Evolutionary conservation across 2,888 invertebrate genomes (phyloP).

Genomic region (Folsomia manolachei): DNA sequence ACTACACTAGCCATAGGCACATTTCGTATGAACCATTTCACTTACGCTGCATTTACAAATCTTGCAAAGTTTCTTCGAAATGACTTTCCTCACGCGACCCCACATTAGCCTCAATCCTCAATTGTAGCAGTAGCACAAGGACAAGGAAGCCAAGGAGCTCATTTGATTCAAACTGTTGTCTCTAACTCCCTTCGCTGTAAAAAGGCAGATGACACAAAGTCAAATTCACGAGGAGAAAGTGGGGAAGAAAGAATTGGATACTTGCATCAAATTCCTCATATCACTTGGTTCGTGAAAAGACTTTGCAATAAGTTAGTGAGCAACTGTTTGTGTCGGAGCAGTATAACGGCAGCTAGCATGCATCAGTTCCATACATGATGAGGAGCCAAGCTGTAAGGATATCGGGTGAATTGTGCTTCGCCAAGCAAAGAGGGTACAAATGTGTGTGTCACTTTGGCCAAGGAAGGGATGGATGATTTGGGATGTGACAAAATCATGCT

Average conservation of each 20-base stretch:
- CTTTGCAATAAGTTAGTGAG: neutral
- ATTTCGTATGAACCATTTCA: too few relatives aligned
- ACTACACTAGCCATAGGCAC: too few relatives aligned
- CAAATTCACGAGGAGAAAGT: neutral
- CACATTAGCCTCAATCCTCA: too few relatives aligned
- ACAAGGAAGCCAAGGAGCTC: neutral
- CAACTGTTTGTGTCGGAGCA: neutral
- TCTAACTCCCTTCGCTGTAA: neutral
- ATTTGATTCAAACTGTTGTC: neutral
- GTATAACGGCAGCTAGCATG: too few relatives aligned
- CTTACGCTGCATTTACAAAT: too few relatives aligned
- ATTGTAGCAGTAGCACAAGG: too few relatives aligned
- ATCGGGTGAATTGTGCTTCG: neutral
- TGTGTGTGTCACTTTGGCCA: neutral
- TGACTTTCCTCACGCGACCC: neutral
- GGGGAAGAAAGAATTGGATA: neutral
- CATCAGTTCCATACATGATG: neutral
- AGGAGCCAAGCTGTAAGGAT: neutral
- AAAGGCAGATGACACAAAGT: neutral
- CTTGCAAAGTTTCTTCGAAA: neutral
- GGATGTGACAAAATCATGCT: constrained; percentile 8
- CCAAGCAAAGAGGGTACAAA: neutral
- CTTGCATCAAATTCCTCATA: constrained; percentile 1
- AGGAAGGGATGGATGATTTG: neutral
- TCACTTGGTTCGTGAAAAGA: neutral